A percentile compares a stretch with the other conserved stretches of the same genome.
These are phyloP conservation scores for Onychomys arenicola DNA, from an alignment of 2,797 vertebrate species.

Conservation along the genomic window DNA sequence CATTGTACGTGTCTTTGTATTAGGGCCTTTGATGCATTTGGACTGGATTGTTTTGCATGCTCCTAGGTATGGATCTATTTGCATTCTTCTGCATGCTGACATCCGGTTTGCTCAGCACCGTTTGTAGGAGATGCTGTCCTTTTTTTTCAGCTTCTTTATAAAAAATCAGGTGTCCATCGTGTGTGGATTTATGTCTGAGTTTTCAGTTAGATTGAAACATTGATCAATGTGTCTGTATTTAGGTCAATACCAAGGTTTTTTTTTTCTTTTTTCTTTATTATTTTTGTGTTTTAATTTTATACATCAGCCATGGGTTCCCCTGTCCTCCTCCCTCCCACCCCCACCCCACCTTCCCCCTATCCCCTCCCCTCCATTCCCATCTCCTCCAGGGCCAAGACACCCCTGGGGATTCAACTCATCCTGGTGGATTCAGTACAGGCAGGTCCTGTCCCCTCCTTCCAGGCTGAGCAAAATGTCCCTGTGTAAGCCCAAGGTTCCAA, in stretches of 20 bases:
- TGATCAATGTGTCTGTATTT: neutral
- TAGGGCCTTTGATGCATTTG: neutral
- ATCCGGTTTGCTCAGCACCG: neutral
- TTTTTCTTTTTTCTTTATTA: too few species aligned
- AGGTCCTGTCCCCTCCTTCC: too few species aligned
- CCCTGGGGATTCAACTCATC: too few species aligned
- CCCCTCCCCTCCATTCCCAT: too few species aligned
- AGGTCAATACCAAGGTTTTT: neutral
- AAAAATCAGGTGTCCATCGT: neutral
- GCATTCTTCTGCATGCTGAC: neutral
- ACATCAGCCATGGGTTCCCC: too few species aligned
- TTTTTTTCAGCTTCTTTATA: neutral
- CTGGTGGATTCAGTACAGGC: too few species aligned
- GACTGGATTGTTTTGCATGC: neutral
- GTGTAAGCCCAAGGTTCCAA: too few species aligned
- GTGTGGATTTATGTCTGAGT: neutral
- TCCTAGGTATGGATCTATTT: neutral
- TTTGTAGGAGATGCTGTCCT: neutral
- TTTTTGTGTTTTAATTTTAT: too few species aligned
- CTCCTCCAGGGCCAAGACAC: too few species aligned
- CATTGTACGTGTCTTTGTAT: neutral
- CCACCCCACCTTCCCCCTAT: too few species aligned
- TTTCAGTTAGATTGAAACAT: neutral
- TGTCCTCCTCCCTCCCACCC: too few species aligned
- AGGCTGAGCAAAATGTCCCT: too few species aligned